Evolutionary conservation across 2,113 vertebrate species (phyloP), one percentile per base, ranked within the genome.

Genomic region (Ranitomeya imitator): DNA sequence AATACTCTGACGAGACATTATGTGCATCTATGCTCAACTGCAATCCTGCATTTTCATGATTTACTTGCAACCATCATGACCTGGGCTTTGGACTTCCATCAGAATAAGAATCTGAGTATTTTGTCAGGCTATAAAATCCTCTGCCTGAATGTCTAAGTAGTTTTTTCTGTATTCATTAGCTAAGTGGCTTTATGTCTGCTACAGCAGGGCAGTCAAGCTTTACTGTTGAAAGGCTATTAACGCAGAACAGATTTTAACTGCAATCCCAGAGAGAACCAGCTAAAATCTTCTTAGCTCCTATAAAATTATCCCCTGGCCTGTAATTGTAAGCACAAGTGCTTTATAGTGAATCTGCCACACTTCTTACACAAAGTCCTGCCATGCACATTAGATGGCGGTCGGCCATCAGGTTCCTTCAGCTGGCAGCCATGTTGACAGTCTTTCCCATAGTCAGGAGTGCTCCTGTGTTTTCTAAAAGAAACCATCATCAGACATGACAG

Each of bases 181-280:
- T 78, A 60, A 86, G 73, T 78, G 73, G 73, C 37, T 63, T 77
- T 65, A 63, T 69, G 12, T 31, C 73, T 61, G 18, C 57, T 78
- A 21, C 57, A 86, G 31, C 31, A 19, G n/a, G 18, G 9, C n/a
- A 77, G 57, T n/a, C 31, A 77, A 77, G 73, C 57, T 26, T 31
- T 85, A 14, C 69, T 59, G 31, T 51, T 86, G 45, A 37, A 77
- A 86, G 71, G 57, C 21, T 60, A 31, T 86, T 86, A 86, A 85
- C 83, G 18, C 51, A 3, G 59, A 52, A 57, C 16, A 77, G 37
- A 19, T 73, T 51, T 80, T 18, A 31, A 63, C 61, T 61, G 16
- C 59, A 86, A 86, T 77, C 73, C 19, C 21, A 77, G 71, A 60
- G 18, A 76, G 51, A 85, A 71, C 23, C 26, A 4, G 14, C 21